Percentiles rank a stretch among this genome's conserved stretches.
Conservation (phyloP, 2,888 invertebrate species). For the Phragmatobia fuliginosa region DNA sequence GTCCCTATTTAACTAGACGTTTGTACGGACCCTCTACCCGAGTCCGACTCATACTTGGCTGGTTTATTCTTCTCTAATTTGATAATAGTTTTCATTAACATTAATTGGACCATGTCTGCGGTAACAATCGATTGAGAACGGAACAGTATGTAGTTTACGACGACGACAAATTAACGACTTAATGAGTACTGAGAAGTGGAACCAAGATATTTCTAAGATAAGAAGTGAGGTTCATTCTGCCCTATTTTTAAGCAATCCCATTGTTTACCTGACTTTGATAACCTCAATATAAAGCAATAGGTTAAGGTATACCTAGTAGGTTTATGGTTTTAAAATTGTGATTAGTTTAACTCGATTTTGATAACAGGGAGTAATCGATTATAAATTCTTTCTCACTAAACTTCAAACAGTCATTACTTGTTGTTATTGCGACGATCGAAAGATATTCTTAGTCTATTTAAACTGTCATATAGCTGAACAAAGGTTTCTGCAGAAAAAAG, state of each 20-base stretch:
- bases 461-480: too few relatives aligned
- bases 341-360: neutral
- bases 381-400: neutral
- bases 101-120: slow-evolving; percentile 51
- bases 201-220: slow-evolving; percentile 5
- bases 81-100: slow-evolving; percentile 34
- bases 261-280: slow-evolving; percentile 5
- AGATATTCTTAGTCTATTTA: too few relatives aligned
- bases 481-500: too few relatives aligned
- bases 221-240: slow-evolving; percentile 10
- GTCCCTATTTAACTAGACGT: too few relatives aligned
- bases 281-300: slow-evolving; percentile 14
- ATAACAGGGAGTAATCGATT: neutral
- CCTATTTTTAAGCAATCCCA: slow-evolving; percentile 12
- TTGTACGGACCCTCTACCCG: too few relatives aligned
- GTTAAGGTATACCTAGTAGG: too few relatives aligned
- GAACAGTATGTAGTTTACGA: too few relatives aligned
- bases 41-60: too few relatives aligned
- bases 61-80: too few relatives aligned
- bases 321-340: neutral
- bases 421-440: too few relatives aligned
- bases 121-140: slow-evolving; percentile 47
- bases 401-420: too few relatives aligned
- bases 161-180: slow-evolving; percentile 20
- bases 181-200: slow-evolving; percentile 1